A percentile compares a stretch with the other conserved stretches of the same genome.
phyloP scores from a whole-genome alignment of 2,113 vertebrate species.

The Cochlearius cochlearius region DNA sequence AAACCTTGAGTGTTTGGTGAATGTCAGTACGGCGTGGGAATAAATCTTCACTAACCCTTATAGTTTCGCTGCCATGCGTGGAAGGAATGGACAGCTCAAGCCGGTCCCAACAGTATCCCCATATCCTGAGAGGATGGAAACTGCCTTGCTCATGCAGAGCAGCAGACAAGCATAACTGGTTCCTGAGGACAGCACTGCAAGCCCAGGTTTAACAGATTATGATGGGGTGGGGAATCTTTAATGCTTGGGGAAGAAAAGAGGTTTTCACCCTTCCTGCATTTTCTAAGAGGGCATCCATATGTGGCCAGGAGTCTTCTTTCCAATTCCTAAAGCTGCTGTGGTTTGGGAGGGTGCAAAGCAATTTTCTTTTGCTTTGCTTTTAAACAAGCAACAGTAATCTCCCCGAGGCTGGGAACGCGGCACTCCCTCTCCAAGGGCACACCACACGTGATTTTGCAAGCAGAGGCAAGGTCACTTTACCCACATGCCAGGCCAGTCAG shows the following conservation, averaged over 20 bases:
- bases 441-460: not conserved
- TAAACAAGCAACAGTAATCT: not conserved
- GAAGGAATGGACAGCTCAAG: not conserved
- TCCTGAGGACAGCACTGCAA: not conserved
- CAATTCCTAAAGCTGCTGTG: not conserved
- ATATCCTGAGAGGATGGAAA: not conserved
- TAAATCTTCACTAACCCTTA: not conserved
- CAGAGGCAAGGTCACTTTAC: not conserved
- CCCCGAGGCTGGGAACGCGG: rapidly evolving
- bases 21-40: not conserved
- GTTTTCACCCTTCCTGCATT: not conserved
- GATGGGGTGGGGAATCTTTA: not conserved
- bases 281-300: not conserved
- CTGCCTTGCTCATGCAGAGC: not conserved
- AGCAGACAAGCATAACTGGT: not conserved
- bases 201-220: not conserved
- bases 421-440: not conserved
- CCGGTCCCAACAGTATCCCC: not conserved
- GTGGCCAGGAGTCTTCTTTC: not conserved
- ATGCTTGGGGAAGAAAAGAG: not conserved
- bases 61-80: rapidly evolving
- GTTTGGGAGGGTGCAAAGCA: not conserved
- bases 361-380: not conserved
- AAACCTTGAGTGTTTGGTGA: not conserved
- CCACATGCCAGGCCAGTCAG: not conserved